Conservation (phyloP, 2,113 vertebrate genomes). For the Leptosomus discolor region DNA sequence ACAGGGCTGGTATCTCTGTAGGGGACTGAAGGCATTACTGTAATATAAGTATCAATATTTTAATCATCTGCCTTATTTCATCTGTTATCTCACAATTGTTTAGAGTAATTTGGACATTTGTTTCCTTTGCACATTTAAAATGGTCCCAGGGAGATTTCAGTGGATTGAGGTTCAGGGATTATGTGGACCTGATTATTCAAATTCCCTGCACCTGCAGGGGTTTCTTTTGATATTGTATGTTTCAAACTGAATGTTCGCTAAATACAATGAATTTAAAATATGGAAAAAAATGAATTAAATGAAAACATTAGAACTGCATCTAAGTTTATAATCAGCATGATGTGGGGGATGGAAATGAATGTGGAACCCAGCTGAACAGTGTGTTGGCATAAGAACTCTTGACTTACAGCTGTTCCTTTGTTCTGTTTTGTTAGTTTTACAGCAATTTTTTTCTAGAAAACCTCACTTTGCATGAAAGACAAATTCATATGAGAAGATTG, state of each 20-base stretch:
- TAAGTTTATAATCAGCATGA: conserved; percentile 56
- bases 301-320: conserved; percentile 53
- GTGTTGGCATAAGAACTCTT: conserved; percentile 65
- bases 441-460: conserved; percentile 47
- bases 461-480: conserved; percentile 54
- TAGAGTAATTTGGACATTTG: conserved; percentile 42
- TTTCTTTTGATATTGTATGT: conserved; percentile 30
- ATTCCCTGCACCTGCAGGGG: conserved; percentile 23
- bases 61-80: conserved; percentile 27
- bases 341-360: conserved; percentile 58
- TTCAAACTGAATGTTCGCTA: conserved; percentile 32
- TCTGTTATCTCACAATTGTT: background rate
- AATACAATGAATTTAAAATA: conserved; percentile 62
- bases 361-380: conserved; percentile 64
- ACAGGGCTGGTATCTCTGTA: background rate
- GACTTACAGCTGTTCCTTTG: conserved; percentile 66
- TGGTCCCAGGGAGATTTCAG: background rate
- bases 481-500: conserved; percentile 45
- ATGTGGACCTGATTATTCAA: conserved; percentile 52
- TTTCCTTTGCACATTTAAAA: conserved; percentile 41
- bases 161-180: conserved; percentile 24
- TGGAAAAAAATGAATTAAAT: conserved; percentile 56
- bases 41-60: conserved; percentile 29
- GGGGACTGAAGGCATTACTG: background rate
- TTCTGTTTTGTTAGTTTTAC: conserved; percentile 60